A percentile compares a stretch with the other conserved stretches of the same genome.
Conservation (phyloP, 2,797 vertebrate genomes). For the Acanthis flammea region DNA sequence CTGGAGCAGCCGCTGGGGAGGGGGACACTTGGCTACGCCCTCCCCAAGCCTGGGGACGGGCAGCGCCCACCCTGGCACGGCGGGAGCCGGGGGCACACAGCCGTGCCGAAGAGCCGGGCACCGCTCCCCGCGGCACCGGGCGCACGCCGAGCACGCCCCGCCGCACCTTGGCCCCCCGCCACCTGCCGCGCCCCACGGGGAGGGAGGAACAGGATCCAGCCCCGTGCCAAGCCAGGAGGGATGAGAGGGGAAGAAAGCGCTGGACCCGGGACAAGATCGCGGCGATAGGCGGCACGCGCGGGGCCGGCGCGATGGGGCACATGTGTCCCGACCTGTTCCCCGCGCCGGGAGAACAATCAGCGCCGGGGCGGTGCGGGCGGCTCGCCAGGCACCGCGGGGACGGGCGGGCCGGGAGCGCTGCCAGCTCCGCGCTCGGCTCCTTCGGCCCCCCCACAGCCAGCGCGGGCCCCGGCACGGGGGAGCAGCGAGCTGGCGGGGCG, state of each 20-base stretch:
- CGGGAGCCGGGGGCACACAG: neutral
- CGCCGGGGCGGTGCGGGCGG: neutral
- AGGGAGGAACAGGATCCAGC: neutral
- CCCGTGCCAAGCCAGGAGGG: neutral
- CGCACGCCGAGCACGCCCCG: neutral
- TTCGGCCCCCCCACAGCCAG: neutral
- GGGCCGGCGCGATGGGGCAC: neutral
- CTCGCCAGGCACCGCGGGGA: neutral
- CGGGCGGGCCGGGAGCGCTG: neutral
- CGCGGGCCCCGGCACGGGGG: fast-evolving
- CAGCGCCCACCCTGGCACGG: fast-evolving
- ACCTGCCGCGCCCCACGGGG: neutral
- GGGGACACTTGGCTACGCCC: fast-evolving
- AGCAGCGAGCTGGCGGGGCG: neutral
- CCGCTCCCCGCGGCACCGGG: neutral
- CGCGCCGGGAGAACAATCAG: neutral
- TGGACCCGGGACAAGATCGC: neutral
- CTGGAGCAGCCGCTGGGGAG: fast-evolving
- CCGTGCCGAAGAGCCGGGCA: neutral
- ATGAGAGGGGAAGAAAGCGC: neutral
- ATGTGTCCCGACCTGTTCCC: neutral
- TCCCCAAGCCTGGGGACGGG: fast-evolving
- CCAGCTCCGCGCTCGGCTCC: neutral
- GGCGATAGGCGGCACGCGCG: neutral
- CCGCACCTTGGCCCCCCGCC: neutral